Percentiles rank a stretch among this genome's conserved stretches.
Conservation (phyloP, 2,888 invertebrate species). For the Nymphalis polychloros region DNA sequence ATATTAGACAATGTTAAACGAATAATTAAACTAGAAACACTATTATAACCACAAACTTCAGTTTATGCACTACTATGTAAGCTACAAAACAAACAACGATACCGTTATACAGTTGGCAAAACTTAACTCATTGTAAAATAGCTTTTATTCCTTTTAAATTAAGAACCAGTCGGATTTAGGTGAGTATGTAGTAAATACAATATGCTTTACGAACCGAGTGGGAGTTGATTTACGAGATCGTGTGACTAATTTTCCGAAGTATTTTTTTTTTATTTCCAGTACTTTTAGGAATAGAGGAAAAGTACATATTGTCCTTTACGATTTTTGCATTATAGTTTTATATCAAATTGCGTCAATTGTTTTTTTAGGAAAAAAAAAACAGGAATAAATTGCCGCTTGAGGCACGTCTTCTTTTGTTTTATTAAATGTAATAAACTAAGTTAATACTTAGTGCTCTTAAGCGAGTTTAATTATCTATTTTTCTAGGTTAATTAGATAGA, state of each 20-base stretch:
- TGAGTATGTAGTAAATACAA: conserved; percentile 7
- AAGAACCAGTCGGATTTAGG: not conserved
- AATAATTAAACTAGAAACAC: conserved; percentile 4
- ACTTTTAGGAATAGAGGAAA: conserved; percentile 6
- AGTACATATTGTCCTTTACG: conserved; percentile 16
- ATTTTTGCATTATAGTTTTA: conserved; percentile 11
- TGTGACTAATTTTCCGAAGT: conserved; percentile 21
- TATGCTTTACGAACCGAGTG: conserved; percentile 19
- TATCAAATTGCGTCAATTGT: conserved; percentile 8
- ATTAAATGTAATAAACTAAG: too few species aligned
- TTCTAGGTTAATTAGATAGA: too few species aligned
- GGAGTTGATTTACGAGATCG: conserved; percentile 15
- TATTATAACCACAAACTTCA: conserved; percentile 11
- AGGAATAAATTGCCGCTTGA: not conserved
- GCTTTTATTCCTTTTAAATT: not conserved
- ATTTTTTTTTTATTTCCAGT: conserved; percentile 19
- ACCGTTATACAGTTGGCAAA: not conserved
- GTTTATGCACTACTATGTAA: conserved; percentile 7
- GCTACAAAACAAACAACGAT: conserved; percentile 5
- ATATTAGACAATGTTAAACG: conserved; percentile 3
- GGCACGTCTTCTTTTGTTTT: too few species aligned
- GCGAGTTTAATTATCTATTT: too few species aligned
- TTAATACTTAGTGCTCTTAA: too few species aligned
- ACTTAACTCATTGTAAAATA: conserved; percentile 8
- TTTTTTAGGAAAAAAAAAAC: not conserved